Evolutionary conservation across 2,113 vertebrate species (phyloP).

Genomic region (Perca fluviatilis): DNA sequence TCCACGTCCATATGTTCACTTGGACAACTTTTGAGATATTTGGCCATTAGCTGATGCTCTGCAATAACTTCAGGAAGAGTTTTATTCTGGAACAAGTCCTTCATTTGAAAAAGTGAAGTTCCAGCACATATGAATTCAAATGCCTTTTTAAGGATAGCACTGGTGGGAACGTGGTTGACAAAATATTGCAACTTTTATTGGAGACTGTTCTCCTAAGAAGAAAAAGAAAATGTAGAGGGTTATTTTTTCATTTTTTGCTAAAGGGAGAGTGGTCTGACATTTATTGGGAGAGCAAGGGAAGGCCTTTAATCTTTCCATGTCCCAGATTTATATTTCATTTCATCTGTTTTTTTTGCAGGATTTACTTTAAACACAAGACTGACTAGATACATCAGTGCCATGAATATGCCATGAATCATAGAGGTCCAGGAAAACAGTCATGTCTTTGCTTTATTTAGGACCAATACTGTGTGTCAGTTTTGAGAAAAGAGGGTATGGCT

Average conservation of each 20-base stretch:
- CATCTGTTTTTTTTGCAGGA: not conserved
- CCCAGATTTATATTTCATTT: not conserved
- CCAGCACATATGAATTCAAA: not conserved
- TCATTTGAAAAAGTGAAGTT: slow-evolving; percentile 1
- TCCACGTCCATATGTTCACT: slow-evolving; percentile 45
- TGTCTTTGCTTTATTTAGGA: not conserved
- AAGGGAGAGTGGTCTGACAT: not conserved
- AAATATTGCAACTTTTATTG: not conserved
- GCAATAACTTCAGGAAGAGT: not conserved
- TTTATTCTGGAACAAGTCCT: not conserved
- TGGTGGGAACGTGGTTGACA: not conserved
- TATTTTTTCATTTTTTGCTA: not conserved
- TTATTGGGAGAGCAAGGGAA: not conserved
- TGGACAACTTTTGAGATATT: slow-evolving; percentile 54
- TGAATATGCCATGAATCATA: not conserved
- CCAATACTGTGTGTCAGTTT: not conserved
- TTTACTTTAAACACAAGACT: not conserved
- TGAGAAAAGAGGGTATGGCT: too few species aligned
- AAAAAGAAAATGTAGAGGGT: not conserved
- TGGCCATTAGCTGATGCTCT: not conserved
- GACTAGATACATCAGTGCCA: not conserved
- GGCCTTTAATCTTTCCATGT: not conserved
- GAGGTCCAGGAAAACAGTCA: not conserved
- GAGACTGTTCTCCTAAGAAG: not conserved
- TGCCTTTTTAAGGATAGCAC: not conserved